These are phyloP conservation scores for Stegastes partitus DNA, from an alignment of 2,113 vertebrate species.

Conservation along the genomic window DNA sequence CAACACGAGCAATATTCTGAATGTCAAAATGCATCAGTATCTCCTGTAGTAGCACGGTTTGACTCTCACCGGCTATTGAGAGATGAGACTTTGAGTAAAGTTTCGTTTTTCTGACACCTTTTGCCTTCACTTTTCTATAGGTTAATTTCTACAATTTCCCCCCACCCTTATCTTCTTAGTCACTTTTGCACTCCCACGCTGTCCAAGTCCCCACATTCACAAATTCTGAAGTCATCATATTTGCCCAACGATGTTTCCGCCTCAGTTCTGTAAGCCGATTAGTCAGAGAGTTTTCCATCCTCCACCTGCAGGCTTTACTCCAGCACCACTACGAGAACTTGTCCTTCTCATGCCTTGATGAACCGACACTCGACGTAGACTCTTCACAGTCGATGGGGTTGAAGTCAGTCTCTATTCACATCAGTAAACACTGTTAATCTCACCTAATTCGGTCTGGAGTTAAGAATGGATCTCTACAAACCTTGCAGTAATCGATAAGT, in stretches of 20 bases:
- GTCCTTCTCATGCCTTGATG: too few relatives aligned
- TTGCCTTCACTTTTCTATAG: neutral
- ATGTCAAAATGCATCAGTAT: neutral
- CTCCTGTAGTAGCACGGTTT: neutral
- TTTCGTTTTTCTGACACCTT: neutral
- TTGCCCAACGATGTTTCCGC: neutral
- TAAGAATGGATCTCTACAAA: neutral
- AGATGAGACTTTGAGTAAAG: neutral
- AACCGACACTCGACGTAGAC: neutral
- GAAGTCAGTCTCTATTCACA: neutral
- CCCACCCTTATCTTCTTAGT: neutral
- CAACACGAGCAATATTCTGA: neutral
- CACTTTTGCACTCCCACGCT: neutral
- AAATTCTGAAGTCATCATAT: neutral
- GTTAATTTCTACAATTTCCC: neutral
- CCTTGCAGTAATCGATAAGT: neutral
- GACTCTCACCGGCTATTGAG: too few relatives aligned
- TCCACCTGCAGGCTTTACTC: too few relatives aligned
- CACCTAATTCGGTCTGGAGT: neutral
- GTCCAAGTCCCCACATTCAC: neutral
- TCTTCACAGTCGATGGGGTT: neutral
- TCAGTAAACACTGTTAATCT: neutral
- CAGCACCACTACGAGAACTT: too few relatives aligned
- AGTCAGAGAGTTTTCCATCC: too few relatives aligned
- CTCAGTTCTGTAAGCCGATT: too few relatives aligned